These are phyloP conservation scores for Tipula lateralis DNA, from an alignment of 2,888 invertebrate genomes.

Conservation along the genomic window DNA sequence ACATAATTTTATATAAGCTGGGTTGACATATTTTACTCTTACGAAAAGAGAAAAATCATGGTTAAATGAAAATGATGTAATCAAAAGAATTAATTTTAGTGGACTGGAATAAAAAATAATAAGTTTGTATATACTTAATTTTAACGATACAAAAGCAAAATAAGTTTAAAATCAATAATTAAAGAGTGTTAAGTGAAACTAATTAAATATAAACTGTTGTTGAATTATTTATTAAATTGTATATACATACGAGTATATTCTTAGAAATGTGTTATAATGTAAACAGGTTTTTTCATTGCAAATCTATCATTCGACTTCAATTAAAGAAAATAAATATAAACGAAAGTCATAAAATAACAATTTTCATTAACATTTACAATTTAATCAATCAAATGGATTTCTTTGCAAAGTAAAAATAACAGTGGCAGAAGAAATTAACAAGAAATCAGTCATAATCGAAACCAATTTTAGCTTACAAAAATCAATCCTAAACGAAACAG, in stretches of 20 bases:
- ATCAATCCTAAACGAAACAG: background rate
- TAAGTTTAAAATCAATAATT: background rate
- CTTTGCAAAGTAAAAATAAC: background rate
- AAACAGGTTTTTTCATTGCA: background rate
- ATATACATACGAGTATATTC: too few species aligned
- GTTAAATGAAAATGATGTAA: background rate
- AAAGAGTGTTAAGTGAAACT: background rate
- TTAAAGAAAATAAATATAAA: background rate
- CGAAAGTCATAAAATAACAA: background rate
- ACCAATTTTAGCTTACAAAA: background rate
- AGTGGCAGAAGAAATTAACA: background rate
- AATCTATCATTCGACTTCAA: background rate
- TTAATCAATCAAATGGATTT: background rate
- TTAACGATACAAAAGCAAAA: too few species aligned
- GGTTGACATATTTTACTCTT: background rate
- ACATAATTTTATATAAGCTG: background rate
- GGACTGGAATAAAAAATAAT: background rate
- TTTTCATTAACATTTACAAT: background rate
- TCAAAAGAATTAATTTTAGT: background rate
- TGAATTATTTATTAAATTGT: background rate
- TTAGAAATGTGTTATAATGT: too few species aligned
- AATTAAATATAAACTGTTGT: background rate
- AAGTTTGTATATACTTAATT: too few species aligned
- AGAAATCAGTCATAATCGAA: background rate
- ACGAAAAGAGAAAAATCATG: background rate